Evolutionary conservation across 2,888 invertebrate species (phyloP).

Genomic region (Acleris sparsana): DNA sequence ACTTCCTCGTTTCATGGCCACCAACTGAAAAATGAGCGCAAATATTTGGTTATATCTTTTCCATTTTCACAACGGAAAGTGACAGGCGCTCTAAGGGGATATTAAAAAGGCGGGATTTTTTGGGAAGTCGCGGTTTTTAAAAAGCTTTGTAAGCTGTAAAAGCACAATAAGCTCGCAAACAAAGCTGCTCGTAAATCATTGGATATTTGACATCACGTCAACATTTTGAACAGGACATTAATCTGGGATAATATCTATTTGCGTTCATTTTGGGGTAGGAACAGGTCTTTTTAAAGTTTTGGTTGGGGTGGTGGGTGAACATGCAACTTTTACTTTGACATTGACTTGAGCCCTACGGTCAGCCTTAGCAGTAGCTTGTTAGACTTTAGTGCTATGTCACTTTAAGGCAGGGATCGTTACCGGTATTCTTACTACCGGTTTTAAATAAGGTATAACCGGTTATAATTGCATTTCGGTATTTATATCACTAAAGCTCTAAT

Average conservation of each 20-base stretch:
- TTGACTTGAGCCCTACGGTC: background rate
- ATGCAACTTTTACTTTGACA: too few relatives aligned
- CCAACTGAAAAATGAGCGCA: conserved; percentile 57
- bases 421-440: too few relatives aligned
- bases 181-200: conserved; percentile 34
- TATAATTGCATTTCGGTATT: too few relatives aligned
- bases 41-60: conserved; percentile 38
- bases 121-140: conserved; percentile 34
- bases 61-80: conserved; percentile 26
- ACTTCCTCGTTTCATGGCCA: conserved; percentile 40
- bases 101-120: conserved; percentile 33
- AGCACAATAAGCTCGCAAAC: conserved; percentile 35
- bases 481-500: too few relatives aligned
- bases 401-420: too few relatives aligned
- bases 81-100: conserved; percentile 36
- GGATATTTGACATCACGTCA: conserved; percentile 37
- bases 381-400: too few relatives aligned
- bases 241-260: conserved; percentile 30
- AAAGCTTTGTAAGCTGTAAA: conserved; percentile 35
- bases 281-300: background rate
- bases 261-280: conserved; percentile 8
- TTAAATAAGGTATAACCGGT: too few relatives aligned
- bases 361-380: too few relatives aligned
- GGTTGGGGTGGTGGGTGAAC: background rate
- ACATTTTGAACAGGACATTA: conserved; percentile 33